Conservation (phyloP, 2,797 vertebrate genomes). For the Syngnathus acus region DNA sequence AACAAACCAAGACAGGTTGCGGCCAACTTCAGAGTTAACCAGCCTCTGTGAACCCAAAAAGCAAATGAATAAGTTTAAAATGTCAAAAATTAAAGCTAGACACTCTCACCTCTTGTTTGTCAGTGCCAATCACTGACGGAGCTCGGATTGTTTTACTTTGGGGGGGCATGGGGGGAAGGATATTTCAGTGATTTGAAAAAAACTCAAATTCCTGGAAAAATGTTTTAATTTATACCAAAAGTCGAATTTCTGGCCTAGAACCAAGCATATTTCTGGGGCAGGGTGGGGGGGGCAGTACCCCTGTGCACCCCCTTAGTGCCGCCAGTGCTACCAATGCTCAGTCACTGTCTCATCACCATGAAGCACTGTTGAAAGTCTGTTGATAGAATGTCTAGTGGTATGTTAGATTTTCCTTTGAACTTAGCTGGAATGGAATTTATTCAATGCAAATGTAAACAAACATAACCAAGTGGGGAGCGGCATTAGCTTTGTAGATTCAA, state of each 20-base stretch:
- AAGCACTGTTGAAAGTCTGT: neutral
- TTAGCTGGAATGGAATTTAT: neutral
- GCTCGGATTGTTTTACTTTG: too few relatives aligned
- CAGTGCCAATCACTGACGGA: too few relatives aligned
- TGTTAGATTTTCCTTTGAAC: conserved; percentile 1
- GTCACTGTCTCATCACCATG: neutral
- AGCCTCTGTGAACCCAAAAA: conserved; percentile 25
- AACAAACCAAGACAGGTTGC: conserved; percentile 33
- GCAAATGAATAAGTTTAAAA: conserved; percentile 23
- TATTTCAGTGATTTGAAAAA: too few relatives aligned
- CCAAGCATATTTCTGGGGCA: too few relatives aligned
- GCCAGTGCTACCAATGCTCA: neutral
- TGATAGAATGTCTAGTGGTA: neutral
- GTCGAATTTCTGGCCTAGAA: too few relatives aligned
- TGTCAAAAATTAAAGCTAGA: neutral
- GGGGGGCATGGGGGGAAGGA: too few relatives aligned
- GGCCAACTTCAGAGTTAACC: conserved; percentile 38
- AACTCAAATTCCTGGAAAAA: too few relatives aligned
- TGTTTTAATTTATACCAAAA: too few relatives aligned
- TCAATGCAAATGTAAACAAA: conserved; percentile 6
- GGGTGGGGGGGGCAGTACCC: too few relatives aligned
- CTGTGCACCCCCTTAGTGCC: too few relatives aligned
- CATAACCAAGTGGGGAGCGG: neutral
- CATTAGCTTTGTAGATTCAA: neutral
- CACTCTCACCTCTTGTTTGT: neutral